These are phyloP conservation scores for Ophonus ardosiacus DNA, from an alignment of 2,888 invertebrate species.

Conservation along the genomic window DNA sequence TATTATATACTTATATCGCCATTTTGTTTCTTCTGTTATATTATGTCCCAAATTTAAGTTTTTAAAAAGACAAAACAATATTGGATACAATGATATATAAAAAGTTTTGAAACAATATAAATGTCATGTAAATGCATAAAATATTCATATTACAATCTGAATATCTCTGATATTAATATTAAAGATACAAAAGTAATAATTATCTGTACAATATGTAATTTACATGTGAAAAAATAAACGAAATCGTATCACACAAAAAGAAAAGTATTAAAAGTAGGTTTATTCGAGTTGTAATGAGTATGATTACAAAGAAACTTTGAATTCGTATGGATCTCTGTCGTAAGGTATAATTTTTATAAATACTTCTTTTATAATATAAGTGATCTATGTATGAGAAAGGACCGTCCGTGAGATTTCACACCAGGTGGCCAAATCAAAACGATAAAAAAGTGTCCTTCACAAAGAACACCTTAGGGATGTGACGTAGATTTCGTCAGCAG, in stretches of 20 bases:
- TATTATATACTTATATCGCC: too few relatives aligned
- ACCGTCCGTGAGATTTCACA: not conserved
- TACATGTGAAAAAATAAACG: not conserved
- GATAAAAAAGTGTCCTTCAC: not conserved
- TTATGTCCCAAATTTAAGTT: too few relatives aligned
- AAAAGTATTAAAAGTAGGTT: not conserved
- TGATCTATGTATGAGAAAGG: not conserved
- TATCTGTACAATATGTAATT: not conserved
- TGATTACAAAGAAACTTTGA: not conserved
- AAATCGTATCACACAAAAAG: not conserved
- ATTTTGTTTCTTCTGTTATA: too few relatives aligned
- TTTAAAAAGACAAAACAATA: too few relatives aligned
- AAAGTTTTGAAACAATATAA: too few relatives aligned
- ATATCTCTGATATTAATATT: too few relatives aligned
- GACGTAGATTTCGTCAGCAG: too few relatives aligned
- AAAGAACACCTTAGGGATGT: not conserved
- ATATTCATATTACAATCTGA: not conserved
- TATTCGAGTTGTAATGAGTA: not conserved
- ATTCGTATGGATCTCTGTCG: not conserved
- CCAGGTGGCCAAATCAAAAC: conserved; percentile 7
- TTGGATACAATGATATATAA: too few relatives aligned
- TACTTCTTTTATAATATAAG: conserved; percentile 1
- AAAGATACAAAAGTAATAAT: not conserved
- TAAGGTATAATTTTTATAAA: conserved; percentile 1
- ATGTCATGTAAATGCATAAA: not conserved